Percentiles rank a stretch among this genome's conserved stretches.
These are phyloP conservation scores for Bufo gargarizans DNA, from an alignment of 2,113 vertebrate genomes.

Conservation along the genomic window DNA sequence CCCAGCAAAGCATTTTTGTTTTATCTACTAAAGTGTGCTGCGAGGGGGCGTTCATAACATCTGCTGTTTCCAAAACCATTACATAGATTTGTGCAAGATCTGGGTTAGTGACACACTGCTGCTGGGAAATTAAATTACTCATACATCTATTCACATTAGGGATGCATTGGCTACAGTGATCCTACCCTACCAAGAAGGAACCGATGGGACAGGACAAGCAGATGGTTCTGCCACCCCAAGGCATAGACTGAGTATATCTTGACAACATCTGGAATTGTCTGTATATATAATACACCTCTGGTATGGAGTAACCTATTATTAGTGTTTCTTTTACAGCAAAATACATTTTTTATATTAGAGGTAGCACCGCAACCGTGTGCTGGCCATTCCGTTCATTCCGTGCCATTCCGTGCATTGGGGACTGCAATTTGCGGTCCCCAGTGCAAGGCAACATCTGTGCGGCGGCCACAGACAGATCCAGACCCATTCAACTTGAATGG, in stretches of 20 bases:
- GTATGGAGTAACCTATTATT: neutral
- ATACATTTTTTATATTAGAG: neutral
- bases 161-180: neutral
- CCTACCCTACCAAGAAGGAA: neutral
- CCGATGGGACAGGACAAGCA: neutral
- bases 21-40: neutral
- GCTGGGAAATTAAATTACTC: neutral
- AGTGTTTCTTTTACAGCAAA: neutral
- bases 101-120: neutral
- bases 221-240: slow-evolving; percentile 1
- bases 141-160: neutral
- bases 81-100: neutral
- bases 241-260: neutral
- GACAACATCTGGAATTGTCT: neutral
- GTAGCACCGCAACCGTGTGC: no score
- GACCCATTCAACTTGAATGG: no score
- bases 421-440: no score
- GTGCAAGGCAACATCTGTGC: no score
- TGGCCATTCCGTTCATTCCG: no score
- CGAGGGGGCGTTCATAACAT: neutral
- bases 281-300: neutral
- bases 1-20: neutral
- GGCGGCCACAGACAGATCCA: no score
- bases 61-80: neutral
- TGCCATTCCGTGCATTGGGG: no score